Evolutionary conservation across 2,113 vertebrate genomes (phyloP).

Genomic region (Lophotis ruficrista): DNA sequence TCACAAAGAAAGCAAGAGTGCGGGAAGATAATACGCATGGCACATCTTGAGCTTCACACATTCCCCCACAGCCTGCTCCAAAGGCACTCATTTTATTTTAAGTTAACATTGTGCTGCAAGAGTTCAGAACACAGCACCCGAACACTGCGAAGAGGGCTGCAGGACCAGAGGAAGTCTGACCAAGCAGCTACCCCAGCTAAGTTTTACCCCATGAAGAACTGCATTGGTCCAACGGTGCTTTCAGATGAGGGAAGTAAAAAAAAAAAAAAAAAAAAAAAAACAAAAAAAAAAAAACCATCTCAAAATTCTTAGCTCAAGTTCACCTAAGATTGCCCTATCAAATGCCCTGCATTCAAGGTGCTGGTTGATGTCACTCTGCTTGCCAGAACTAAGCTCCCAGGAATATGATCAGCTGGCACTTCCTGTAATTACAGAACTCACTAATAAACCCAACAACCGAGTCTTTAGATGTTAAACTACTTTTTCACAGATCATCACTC

Average conservation of each 20-base stretch:
- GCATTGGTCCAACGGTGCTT: no score
- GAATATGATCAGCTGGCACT: not conserved
- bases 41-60: not conserved
- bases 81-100: not conserved
- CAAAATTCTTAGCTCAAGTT: not conserved
- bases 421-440: not conserved
- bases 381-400: not conserved
- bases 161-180: not conserved
- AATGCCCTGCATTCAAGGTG: not conserved
- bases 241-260: not conserved
- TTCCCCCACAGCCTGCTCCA: not conserved
- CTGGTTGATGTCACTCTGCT: not conserved
- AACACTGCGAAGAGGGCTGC: not conserved
- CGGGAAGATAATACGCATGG: not conserved
- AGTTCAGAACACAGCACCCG: not conserved
- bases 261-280: not conserved
- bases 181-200: not conserved
- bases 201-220: not conserved
- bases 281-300: not conserved
- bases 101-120: not conserved
- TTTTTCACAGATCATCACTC: not conserved
- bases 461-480: not conserved
- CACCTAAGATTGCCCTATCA: not conserved
- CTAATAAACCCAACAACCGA: not conserved
- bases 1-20: slow-evolving; percentile 1